Conservation (phyloP, 2,888 invertebrate genomes). For the Xestia ashworthii region DNA sequence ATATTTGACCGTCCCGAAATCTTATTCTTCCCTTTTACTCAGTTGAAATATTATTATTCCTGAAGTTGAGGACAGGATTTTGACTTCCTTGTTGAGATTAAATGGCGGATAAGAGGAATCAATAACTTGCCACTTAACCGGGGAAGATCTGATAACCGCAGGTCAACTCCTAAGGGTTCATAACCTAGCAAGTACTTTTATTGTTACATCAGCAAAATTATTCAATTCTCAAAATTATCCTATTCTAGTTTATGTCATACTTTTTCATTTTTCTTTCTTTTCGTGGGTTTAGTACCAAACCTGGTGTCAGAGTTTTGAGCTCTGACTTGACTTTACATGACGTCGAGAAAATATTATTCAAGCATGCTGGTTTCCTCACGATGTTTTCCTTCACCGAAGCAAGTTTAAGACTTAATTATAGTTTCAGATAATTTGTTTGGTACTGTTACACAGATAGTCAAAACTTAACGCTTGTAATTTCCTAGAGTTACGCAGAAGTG, state of each 20-base stretch:
- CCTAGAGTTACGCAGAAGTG: background rate
- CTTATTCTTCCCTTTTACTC: slow-evolving; percentile 3
- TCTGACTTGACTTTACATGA: too few relatives aligned
- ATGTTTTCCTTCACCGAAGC: too few relatives aligned
- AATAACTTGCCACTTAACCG: background rate
- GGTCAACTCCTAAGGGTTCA: background rate
- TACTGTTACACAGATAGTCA: too few relatives aligned
- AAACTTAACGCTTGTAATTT: background rate
- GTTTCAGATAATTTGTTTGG: too few relatives aligned
- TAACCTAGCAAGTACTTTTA: background rate
- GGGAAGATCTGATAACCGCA: background rate
- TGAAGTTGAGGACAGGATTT: background rate
- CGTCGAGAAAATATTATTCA: too few relatives aligned
- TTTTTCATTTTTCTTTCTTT: too few relatives aligned
- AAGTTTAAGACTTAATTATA: too few relatives aligned
- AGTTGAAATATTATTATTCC: background rate
- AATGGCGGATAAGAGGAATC: background rate
- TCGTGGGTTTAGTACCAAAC: too few relatives aligned
- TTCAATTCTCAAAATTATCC: background rate
- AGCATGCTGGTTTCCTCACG: too few relatives aligned
- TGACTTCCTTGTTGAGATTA: background rate
- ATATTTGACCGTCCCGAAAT: background rate
- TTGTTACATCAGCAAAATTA: background rate
- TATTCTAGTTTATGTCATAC: too few relatives aligned
- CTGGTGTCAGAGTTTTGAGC: too few relatives aligned